phyloP scores from a whole-genome alignment of 2,797 vertebrate genomes.

The Falco naumanni region DNA sequence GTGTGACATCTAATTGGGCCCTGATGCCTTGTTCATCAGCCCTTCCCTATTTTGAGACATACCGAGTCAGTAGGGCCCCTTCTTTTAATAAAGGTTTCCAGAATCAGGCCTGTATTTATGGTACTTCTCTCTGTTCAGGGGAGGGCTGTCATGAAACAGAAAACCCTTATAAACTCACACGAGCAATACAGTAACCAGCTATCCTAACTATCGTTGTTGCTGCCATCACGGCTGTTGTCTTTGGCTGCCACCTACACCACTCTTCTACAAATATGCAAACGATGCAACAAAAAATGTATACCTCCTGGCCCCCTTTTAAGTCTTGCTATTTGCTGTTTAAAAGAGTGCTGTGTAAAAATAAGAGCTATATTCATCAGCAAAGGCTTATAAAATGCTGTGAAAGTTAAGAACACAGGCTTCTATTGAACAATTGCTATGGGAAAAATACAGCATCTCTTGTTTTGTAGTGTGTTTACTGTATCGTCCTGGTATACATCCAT shows the following conservation, averaged over 20 bases:
- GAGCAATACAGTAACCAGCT: neutral
- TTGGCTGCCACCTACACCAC: neutral
- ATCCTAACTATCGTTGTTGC: neutral
- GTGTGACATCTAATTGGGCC: neutral
- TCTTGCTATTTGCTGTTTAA: neutral
- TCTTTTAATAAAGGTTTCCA: neutral
- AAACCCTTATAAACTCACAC: neutral
- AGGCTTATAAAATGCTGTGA: neutral
- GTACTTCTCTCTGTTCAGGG: neutral
- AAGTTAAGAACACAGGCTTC: slow-evolving; percentile 14
- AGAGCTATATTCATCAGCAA: neutral
- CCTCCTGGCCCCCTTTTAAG: neutral
- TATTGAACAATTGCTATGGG: slow-evolving; percentile 8
- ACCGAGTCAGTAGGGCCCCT: neutral
- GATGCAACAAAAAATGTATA: neutral
- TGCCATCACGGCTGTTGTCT: neutral
- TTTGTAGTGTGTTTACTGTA: slow-evolving; percentile 66
- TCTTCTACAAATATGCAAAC: neutral
- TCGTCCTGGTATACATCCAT: slow-evolving; percentile 61
- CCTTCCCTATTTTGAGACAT: neutral
- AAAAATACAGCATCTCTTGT: slow-evolving; percentile 51
- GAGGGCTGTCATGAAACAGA: neutral
- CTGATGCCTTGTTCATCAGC: neutral
- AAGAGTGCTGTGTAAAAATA: neutral
- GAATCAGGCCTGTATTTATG: neutral